Conservation (phyloP, 1,140 invertebrate genomes). For the Saccostrea glomerata region DNA sequence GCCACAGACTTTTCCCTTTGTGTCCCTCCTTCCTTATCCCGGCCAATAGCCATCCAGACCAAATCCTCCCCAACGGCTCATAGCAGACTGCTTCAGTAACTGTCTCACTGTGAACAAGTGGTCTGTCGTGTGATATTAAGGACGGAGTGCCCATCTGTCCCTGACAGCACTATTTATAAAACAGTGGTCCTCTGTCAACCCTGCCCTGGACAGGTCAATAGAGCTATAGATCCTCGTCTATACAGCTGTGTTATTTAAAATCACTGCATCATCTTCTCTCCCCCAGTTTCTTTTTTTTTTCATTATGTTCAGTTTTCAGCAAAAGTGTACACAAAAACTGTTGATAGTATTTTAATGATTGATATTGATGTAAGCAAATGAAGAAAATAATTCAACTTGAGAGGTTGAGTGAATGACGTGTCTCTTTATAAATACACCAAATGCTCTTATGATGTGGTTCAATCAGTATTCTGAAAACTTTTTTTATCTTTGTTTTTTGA, state of each 20-base stretch:
- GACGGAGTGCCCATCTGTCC: background rate
- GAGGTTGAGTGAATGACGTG: too few relatives aligned
- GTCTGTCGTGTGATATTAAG: constrained; percentile 5
- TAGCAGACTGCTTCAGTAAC: constrained; percentile 54
- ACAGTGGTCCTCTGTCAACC: constrained; percentile 1
- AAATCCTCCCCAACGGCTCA: constrained; percentile 68
- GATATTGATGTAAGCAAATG: too few relatives aligned
- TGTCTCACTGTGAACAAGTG: constrained; percentile 30
- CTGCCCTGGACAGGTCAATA: background rate
- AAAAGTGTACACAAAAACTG: background rate
- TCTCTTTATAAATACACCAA: too few relatives aligned
- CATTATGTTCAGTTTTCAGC: background rate
- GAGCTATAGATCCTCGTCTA: background rate
- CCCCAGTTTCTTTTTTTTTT: background rate
- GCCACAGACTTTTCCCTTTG: constrained; percentile 85
- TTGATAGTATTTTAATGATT: background rate
- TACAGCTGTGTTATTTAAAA: constrained; percentile 1
- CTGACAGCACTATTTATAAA: constrained; percentile 18
- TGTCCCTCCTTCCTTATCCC: constrained; percentile 77
- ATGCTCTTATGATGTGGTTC: too few relatives aligned
- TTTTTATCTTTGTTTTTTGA: too few relatives aligned
- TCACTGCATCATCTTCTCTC: background rate
- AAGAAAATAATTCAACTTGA: too few relatives aligned
- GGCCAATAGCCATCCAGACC: constrained; percentile 59
- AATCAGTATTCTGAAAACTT: too few relatives aligned